Conservation (phyloP, 2,888 invertebrate genomes). For the Odontomyia ornata region DNA sequence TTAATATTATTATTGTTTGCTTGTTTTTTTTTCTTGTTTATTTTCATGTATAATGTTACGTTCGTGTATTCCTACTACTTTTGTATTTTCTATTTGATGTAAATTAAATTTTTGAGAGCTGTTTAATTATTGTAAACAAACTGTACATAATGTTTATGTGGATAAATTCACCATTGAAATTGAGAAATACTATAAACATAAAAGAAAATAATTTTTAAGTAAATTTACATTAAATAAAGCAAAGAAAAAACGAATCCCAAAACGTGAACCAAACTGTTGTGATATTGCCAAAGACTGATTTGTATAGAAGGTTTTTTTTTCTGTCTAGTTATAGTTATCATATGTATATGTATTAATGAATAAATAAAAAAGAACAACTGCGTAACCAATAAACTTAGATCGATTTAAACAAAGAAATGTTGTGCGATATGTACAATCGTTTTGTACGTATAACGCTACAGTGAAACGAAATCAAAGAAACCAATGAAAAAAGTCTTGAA, state of each 20-base stretch:
- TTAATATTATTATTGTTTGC: constrained; percentile 18
- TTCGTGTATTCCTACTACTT: neutral
- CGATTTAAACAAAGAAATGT: no score
- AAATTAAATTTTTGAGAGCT: constrained; percentile 21
- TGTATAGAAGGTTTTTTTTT: constrained; percentile 52
- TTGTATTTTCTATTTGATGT: neutral
- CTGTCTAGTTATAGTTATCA: constrained; percentile 43
- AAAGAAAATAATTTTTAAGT: constrained; percentile 23
- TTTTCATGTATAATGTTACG: constrained; percentile 6
- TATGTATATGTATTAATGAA: constrained; percentile 5
- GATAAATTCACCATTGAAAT: constrained; percentile 16
- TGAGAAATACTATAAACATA: constrained; percentile 21
- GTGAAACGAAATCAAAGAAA: constrained; percentile 11
- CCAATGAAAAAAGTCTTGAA: neutral
- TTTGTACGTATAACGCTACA: constrained; percentile 34
- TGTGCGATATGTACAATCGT: constrained; percentile 32
- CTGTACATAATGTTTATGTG: constrained; percentile 43
- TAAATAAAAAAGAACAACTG: constrained; percentile 10
- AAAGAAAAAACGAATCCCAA: constrained; percentile 54
- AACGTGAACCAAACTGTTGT: constrained; percentile 65
- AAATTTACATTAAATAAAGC: constrained; percentile 12
- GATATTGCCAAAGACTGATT: constrained; percentile 66
- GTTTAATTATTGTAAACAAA: constrained; percentile 33
- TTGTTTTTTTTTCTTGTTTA: neutral
- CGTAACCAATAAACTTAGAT: neutral